Evolutionary conservation across 2,797 vertebrate genomes (phyloP).

Genomic region (Pseudochirops corinnae): DNA sequence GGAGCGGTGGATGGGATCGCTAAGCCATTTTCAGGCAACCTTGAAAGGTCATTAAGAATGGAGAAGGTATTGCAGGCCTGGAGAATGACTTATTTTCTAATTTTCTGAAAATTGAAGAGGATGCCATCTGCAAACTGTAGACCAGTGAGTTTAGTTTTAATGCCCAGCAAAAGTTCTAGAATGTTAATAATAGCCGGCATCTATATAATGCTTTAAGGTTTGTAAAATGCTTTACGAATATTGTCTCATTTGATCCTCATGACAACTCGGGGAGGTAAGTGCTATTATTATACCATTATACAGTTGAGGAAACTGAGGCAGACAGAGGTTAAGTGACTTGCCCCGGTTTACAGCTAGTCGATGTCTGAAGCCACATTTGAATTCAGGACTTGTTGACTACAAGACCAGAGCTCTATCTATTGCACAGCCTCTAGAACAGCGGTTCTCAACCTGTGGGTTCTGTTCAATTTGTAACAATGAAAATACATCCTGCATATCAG

Average conservation of each 20-base stretch:
- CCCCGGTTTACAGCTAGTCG: background rate
- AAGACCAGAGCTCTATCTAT: background rate
- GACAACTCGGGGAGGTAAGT: background rate
- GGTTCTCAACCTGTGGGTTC: too few species aligned
- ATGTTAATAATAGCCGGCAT: background rate
- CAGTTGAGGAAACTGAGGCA: background rate
- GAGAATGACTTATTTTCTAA: background rate
- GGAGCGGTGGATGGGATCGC: background rate
- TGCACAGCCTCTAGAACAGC: background rate
- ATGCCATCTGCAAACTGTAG: background rate
- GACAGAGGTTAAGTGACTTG: background rate
- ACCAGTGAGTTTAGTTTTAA: background rate
- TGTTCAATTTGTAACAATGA: too few species aligned
- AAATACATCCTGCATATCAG: too few species aligned
- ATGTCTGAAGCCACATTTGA: background rate
- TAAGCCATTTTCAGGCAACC: background rate
- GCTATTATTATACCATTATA: background rate
- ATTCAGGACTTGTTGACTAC: background rate
- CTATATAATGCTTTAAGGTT: background rate
- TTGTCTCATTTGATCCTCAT: background rate
- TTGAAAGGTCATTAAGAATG: background rate
- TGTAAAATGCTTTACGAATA: background rate
- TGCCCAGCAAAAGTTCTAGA: background rate
- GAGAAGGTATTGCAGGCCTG: background rate
- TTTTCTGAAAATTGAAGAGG: background rate